Conservation (phyloP, 2,888 invertebrate genomes). For the Diarsia mendica region DNA sequence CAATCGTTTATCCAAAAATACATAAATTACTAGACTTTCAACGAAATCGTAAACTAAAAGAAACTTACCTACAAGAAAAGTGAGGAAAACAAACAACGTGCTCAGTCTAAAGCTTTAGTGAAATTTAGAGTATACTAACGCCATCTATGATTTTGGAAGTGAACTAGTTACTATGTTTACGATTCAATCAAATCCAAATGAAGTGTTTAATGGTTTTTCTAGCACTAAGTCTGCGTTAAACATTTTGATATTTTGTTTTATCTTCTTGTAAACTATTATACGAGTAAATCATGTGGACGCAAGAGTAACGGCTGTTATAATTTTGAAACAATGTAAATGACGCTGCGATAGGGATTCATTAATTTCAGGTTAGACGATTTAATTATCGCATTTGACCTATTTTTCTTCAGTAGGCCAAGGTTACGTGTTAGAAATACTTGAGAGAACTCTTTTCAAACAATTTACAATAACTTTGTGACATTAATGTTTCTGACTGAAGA, state of each 20-base stretch:
- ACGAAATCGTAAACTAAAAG: slow-evolving; percentile 38
- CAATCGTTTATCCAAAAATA: slow-evolving; percentile 36
- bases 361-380: slow-evolving; percentile 29
- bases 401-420: slow-evolving; percentile 52
- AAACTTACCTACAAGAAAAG: slow-evolving; percentile 26
- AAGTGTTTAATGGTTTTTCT: slow-evolving; percentile 7
- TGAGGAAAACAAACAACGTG: slow-evolving; percentile 29
- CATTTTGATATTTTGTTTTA: slow-evolving; percentile 13
- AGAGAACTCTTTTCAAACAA: slow-evolving; percentile 17
- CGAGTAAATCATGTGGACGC: slow-evolving; percentile 8
- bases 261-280: slow-evolving; percentile 10
- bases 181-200: slow-evolving; percentile 3
- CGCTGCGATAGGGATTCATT: slow-evolving; percentile 8
- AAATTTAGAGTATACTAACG: slow-evolving; percentile 32
- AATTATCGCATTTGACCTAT: slow-evolving; percentile 39
- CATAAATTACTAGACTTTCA: slow-evolving; percentile 36
- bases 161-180: slow-evolving; percentile 29
- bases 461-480: slow-evolving; percentile 10
- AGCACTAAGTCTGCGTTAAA: slow-evolving; percentile 5
- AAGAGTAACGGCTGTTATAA: not conserved
- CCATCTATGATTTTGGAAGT: slow-evolving; percentile 55
- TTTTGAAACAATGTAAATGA: slow-evolving; percentile 11
- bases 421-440: slow-evolving; percentile 18
- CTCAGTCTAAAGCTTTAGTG: slow-evolving; percentile 20
- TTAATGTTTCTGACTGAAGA: not conserved